Evolutionary conservation across 2,797 vertebrate species (phyloP).

Genomic region (Sebastes nivosus): DNA sequence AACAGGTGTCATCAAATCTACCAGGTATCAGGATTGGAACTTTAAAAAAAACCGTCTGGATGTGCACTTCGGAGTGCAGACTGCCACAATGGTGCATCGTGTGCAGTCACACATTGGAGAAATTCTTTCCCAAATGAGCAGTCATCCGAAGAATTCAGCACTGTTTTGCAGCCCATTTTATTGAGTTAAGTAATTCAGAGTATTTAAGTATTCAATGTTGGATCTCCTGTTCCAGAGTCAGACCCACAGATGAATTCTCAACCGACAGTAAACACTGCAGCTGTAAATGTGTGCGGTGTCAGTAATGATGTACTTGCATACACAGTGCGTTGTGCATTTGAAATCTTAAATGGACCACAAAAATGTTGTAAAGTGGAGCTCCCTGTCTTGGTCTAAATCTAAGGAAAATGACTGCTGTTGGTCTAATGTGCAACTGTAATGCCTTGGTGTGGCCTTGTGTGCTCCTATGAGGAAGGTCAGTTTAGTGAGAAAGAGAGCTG

Average conservation of each 20-base stretch:
- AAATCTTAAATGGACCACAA: not conserved
- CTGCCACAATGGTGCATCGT: not conserved
- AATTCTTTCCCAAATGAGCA: not conserved
- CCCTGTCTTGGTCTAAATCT: not conserved
- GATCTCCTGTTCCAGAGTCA: not conserved
- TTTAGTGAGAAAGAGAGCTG: not conserved
- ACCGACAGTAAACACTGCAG: not conserved
- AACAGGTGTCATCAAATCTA: no score
- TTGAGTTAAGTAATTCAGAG: no score
- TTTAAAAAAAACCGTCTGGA: not conserved
- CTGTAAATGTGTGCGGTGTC: not conserved
- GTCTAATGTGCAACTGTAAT: not conserved
- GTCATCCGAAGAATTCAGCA: no score
- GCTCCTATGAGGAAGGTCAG: not conserved
- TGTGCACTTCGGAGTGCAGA: not conserved
- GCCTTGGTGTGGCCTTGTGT: not conserved
- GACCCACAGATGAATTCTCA: not conserved
- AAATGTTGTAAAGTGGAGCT: not conserved
- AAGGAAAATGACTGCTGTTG: not conserved
- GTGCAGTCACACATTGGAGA: not conserved
- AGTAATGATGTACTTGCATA: not conserved
- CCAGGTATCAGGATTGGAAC: fast-evolving
- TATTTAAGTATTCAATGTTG: not conserved
- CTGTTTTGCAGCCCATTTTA: not conserved
- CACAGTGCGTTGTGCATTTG: not conserved